These are phyloP conservation scores for Egretta garzetta DNA, from an alignment of 2,113 vertebrate species.

Conservation along the genomic window DNA sequence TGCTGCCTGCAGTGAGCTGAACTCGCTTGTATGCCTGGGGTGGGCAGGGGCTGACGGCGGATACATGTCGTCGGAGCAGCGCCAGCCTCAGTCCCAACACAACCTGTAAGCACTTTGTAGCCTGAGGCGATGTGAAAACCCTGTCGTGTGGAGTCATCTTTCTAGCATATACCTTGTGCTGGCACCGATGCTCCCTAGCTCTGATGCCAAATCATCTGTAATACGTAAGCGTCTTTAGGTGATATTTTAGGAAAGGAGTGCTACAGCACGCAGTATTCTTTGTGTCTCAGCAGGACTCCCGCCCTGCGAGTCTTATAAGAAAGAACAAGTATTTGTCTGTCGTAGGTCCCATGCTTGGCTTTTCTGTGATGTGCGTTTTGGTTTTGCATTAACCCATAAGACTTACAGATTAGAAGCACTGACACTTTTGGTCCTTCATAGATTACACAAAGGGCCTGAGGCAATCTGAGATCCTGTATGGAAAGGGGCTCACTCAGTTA, in stretches of 20 bases:
- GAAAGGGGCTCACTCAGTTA: not conserved
- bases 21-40: not conserved
- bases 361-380: not conserved
- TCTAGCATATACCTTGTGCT: not conserved
- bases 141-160: not conserved
- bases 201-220: conserved; percentile 46
- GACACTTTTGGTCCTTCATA: conserved; percentile 60
- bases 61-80: not conserved
- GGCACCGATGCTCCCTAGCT: conserved; percentile 41
- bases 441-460: conserved; percentile 38
- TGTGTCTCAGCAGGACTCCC: conserved; percentile 61
- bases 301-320: conserved; percentile 25
- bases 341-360: conserved; percentile 1
- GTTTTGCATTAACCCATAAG: conserved; percentile 16
- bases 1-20: conserved; percentile 21
- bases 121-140: conserved; percentile 26
- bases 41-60: not conserved
- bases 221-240: conserved; percentile 5
- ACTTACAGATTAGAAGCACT: conserved; percentile 54
- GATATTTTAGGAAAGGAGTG: conserved; percentile 56
- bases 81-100: conserved; percentile 16
- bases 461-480: not conserved
- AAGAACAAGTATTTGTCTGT: conserved; percentile 13
- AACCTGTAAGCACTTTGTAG: conserved; percentile 39
- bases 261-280: conserved; percentile 53